Percentiles rank a stretch among this genome's conserved stretches.
Evolutionary conservation across 2,113 vertebrate genomes (phyloP).

Genomic region (Arenaria interpres): DNA sequence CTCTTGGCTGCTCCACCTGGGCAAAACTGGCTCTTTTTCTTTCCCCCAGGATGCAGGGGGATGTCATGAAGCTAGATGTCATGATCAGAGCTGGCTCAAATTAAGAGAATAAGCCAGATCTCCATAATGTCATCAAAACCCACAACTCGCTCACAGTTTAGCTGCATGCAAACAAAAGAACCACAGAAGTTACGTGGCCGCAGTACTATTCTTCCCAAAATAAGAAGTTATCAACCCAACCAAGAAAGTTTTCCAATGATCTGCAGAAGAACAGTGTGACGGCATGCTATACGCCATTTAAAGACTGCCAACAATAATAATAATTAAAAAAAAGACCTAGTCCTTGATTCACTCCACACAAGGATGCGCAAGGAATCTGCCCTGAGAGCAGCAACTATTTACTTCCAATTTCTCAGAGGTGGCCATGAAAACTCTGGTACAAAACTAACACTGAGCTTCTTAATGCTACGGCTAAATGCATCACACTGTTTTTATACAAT

Average conservation of each 20-base stretch:
- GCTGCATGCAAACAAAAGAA: neutral
- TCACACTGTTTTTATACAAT: neutral
- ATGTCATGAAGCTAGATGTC: neutral
- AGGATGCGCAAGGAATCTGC: neutral
- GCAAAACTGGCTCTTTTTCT: neutral
- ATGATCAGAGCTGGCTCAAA: neutral
- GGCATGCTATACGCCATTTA: neutral
- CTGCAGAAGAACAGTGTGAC: neutral
- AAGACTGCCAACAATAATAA: neutral
- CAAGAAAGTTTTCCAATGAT: neutral
- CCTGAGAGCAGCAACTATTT: neutral
- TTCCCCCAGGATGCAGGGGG: neutral
- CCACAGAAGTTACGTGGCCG: neutral
- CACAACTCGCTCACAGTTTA: neutral
- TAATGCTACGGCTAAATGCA: neutral
- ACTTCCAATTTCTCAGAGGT: neutral
- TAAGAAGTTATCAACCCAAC: neutral
- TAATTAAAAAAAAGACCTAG: neutral
- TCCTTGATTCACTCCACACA: neutral
- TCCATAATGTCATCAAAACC: neutral
- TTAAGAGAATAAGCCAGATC: neutral
- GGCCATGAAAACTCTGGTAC: neutral
- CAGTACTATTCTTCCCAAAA: neutral
- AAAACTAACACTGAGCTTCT: neutral
- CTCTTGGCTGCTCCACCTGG: neutral